phyloP scores from a whole-genome alignment of 1,140 invertebrate genomes.

The Batillaria attramentaria region DNA sequence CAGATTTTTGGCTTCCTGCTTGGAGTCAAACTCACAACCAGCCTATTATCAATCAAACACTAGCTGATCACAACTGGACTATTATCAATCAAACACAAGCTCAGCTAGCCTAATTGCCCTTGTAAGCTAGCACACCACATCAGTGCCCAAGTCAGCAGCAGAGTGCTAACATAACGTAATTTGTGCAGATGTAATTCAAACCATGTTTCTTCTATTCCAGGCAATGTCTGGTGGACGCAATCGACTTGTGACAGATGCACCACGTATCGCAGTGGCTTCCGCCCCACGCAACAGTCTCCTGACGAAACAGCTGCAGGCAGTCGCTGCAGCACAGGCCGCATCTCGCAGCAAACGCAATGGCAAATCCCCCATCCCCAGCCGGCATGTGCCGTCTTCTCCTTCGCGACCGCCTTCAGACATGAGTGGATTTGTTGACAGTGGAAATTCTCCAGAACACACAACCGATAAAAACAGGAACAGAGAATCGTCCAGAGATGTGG shows the following conservation, averaged over 20 bases:
- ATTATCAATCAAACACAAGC: too few species aligned
- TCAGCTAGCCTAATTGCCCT: too few species aligned
- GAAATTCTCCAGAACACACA: too few species aligned
- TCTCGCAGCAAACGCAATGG: slow-evolving; percentile 29
- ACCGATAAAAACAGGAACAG: not conserved
- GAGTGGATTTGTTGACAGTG: too few species aligned
- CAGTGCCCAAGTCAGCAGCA: too few species aligned
- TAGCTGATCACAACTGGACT: not conserved
- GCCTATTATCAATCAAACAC: not conserved
- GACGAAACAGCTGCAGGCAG: slow-evolving; percentile 44
- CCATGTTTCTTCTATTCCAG: too few species aligned
- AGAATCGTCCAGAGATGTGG: not conserved
- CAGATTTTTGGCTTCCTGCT: too few species aligned
- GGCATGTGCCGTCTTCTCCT: not conserved
- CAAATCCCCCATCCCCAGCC: not conserved
- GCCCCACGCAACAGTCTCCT: slow-evolving; percentile 7
- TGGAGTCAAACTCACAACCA: too few species aligned
- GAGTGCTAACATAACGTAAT: too few species aligned
- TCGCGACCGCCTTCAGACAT: too few species aligned
- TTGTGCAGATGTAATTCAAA: too few species aligned
- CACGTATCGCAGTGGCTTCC: slow-evolving; percentile 17
- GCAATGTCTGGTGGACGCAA: slow-evolving; percentile 38
- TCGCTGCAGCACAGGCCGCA: slow-evolving; percentile 31
- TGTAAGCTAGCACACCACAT: too few species aligned
- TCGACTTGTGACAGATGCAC: slow-evolving; percentile 41